A percentile compares a stretch with the other conserved stretches of the same genome.
These are phyloP conservation scores for Nomada fucata DNA, from an alignment of 2,888 invertebrate species.

Conservation along the genomic window DNA sequence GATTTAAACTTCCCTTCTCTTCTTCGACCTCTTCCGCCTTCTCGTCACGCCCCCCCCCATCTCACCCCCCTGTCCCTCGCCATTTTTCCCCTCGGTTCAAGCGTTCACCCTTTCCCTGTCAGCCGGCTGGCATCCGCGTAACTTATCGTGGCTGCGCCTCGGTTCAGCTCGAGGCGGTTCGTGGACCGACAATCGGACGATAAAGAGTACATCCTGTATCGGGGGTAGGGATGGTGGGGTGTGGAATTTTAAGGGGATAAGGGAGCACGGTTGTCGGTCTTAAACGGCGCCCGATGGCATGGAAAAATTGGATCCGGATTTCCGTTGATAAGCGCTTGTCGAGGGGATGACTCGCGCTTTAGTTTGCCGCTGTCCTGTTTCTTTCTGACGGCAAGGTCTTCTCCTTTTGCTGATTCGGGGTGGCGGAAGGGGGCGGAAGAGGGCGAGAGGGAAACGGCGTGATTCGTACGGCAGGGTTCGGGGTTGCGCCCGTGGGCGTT, in stretches of 20 bases:
- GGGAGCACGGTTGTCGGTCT: conserved; percentile 2
- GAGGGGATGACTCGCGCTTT: conserved; percentile 1
- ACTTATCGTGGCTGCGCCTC: conserved; percentile 51
- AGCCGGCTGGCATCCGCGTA: conserved; percentile 50
- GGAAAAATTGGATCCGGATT: conserved; percentile 49
- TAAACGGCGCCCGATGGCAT: conserved; percentile 25
- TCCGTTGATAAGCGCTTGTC: conserved; percentile 28
- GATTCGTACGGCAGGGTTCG: not conserved
- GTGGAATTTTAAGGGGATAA: not conserved
- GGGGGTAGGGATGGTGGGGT: not conserved
- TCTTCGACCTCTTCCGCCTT: conserved; percentile 24
- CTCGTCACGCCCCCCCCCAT: not conserved
- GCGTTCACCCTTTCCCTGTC: conserved; percentile 42
- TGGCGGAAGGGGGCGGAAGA: not conserved
- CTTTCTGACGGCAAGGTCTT: not conserved
- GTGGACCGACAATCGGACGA: conserved; percentile 36
- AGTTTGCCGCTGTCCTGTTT: conserved; percentile 4
- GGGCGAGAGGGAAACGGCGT: not conserved
- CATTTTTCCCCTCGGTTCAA: too few relatives aligned
- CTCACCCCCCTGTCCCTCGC: not conserved
- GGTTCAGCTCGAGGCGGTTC: conserved; percentile 16
- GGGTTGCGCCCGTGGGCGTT: not conserved
- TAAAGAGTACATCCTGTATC: conserved; percentile 17
- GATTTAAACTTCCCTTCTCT: conserved; percentile 73
- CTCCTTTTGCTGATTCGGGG: not conserved